phyloP scores from a whole-genome alignment of 2,888 invertebrate genomes.

The Synanthedon vespiformis region DNA sequence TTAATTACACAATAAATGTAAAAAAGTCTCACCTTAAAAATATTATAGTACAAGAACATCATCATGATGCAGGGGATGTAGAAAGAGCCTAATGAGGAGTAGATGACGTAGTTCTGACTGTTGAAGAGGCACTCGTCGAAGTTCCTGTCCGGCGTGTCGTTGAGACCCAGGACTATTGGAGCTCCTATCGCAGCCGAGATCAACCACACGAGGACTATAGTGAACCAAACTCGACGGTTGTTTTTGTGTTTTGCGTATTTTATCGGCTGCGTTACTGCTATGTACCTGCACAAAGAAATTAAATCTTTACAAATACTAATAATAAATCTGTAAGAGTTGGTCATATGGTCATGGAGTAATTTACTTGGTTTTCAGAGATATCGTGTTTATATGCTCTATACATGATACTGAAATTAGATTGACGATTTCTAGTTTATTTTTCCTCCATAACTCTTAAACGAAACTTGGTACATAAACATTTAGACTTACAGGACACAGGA shows the following conservation, averaged over 20 bases:
- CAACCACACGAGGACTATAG: conserved; percentile 95
- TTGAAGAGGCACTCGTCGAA: conserved; percentile 94
- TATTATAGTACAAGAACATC: conserved; percentile 97
- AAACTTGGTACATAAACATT: too few relatives aligned
- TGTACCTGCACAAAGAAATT: conserved; percentile 79
- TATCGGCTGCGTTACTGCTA: conserved; percentile 98
- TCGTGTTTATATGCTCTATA: too few relatives aligned
- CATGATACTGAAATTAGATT: too few relatives aligned
- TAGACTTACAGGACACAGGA: too few relatives aligned
- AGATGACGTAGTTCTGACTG: conserved; percentile 97
- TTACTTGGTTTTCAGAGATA: too few relatives aligned
- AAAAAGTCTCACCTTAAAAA: conserved; percentile 85
- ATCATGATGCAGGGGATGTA: conserved; percentile 99
- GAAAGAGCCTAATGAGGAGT: conserved; percentile 97
- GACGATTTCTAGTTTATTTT: too few relatives aligned
- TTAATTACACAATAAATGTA: too few relatives aligned
- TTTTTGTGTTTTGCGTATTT: conserved; percentile 99
- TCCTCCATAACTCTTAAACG: too few relatives aligned
- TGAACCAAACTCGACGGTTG: conserved; percentile 92
- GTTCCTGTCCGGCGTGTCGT: conserved; percentile 88
- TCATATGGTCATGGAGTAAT: too few relatives aligned
- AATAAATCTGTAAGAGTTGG: too few relatives aligned
- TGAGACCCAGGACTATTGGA: conserved; percentile 95
- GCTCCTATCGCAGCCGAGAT: conserved; percentile 93
- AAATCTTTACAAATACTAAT: neutral